Percentiles rank a stretch among this genome's conserved stretches.
phyloP scores from a whole-genome alignment of 2,888 invertebrate species.

The Bedellia somnulentella region DNA sequence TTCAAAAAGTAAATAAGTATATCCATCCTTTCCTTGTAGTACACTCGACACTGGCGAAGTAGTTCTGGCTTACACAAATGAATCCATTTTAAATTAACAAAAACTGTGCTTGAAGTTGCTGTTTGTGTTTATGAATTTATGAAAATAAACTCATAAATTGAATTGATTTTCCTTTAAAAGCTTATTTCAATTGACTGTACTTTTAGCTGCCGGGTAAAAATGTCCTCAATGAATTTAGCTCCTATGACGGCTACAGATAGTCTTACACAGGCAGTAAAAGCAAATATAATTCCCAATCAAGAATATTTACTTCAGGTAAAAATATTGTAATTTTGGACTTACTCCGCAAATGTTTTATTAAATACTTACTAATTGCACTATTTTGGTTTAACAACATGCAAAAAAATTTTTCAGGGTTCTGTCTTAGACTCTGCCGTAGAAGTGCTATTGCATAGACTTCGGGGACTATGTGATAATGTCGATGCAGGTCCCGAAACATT shows the following conservation, averaged over 20 bases:
- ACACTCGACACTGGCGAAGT: too few relatives aligned
- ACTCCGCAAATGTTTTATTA: not conserved
- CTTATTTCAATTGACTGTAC: too few relatives aligned
- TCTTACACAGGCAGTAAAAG: constrained; percentile 75
- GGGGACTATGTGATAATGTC: constrained; percentile 92
- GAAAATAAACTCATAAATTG: too few relatives aligned
- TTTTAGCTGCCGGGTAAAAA: constrained; percentile 13
- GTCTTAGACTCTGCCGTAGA: constrained; percentile 90
- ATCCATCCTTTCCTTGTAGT: too few relatives aligned
- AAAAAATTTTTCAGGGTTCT: constrained; percentile 80
- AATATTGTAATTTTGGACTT: not conserved
- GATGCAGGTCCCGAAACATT: constrained; percentile 90
- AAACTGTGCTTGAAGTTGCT: too few relatives aligned
- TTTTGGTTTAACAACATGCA: too few relatives aligned
- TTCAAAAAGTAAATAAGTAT: too few relatives aligned
- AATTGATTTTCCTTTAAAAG: too few relatives aligned
- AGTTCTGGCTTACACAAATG: too few relatives aligned
- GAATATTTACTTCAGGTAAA: constrained; percentile 77
- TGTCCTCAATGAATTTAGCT: constrained; percentile 37
- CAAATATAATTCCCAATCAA: constrained; percentile 88
- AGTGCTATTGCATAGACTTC: constrained; percentile 82
- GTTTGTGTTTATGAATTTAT: too few relatives aligned
- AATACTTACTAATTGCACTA: constrained; percentile 3
- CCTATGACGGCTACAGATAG: constrained; percentile 75
- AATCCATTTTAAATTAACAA: too few relatives aligned